phyloP scores from a whole-genome alignment of 2,888 invertebrate species.

The Alviniconcha strummeri region DNA sequence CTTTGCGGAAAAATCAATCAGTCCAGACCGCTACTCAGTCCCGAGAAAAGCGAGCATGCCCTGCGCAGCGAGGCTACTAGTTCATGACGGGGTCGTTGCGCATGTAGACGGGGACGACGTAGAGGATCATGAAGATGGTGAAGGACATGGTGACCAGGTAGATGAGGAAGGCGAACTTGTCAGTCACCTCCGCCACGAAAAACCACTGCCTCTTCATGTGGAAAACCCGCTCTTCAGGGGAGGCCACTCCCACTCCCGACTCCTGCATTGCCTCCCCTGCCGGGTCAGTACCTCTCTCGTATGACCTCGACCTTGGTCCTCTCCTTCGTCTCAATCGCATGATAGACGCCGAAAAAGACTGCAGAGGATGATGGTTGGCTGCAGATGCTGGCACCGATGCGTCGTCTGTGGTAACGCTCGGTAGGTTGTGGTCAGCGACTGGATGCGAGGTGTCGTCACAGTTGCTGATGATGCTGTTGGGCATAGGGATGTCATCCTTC shows the following conservation, averaged over 20 bases:
- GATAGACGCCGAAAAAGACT: background rate
- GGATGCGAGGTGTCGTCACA: conserved; percentile 1
- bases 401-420: background rate
- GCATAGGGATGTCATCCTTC: conserved; percentile 34
- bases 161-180: conserved; percentile 61
- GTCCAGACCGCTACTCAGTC: background rate
- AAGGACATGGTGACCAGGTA: conserved; percentile 60
- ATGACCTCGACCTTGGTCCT: background rate
- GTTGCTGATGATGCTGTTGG: background rate
- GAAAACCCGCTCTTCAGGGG: conserved; percentile 23
- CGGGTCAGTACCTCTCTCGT: background rate
- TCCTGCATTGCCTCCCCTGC: background rate
- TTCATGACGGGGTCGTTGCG: conserved; percentile 29
- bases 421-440: background rate
- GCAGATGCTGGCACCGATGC: background rate
- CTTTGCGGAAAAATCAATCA: too few relatives aligned
- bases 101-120: conserved; percentile 46
- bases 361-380: background rate
- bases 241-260: background rate
- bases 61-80: background rate
- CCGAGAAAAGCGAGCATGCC: background rate
- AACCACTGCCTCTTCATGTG: conserved; percentile 62
- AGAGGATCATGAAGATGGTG: conserved; percentile 59
- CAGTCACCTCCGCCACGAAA: conserved; percentile 65
- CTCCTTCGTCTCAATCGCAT: background rate